A percentile compares a stretch with the other conserved stretches of the same genome.
These are phyloP conservation scores for Scylla paramamosain DNA, from an alignment of 1,140 invertebrate species.

Conservation along the genomic window DNA sequence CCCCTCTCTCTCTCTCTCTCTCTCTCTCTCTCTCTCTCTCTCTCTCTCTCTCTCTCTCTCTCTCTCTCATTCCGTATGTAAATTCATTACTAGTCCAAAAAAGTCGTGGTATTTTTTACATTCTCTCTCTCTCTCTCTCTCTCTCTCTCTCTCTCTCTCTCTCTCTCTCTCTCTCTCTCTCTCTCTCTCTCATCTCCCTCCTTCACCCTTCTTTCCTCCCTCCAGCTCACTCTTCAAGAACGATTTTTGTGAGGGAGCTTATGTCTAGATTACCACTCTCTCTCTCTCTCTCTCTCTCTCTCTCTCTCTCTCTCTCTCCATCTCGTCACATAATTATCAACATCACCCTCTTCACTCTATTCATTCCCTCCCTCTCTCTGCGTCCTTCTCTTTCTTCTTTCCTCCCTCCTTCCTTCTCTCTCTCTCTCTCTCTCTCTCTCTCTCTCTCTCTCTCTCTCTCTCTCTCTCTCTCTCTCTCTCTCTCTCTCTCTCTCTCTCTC, in stretches of 20 bases:
- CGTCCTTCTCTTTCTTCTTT: neutral
- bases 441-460: neutral
- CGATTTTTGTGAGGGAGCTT: neutral
- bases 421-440: neutral
- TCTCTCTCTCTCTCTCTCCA: slow-evolving; percentile 5
- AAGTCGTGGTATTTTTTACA: too few relatives aligned
- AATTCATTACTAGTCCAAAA: too few relatives aligned
- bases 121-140: neutral
- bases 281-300: slow-evolving; percentile 40
- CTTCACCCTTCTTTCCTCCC: neutral
- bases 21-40: neutral
- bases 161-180: neutral
- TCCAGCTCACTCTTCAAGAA: neutral
- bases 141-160: neutral
- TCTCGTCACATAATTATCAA: slow-evolving; percentile 30
- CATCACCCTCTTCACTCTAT: neutral
- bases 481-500: neutral
- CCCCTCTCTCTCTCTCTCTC: neutral
- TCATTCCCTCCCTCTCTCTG: slow-evolving; percentile 36
- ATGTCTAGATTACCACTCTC: neutral
- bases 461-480: neutral
- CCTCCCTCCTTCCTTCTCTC: neutral
- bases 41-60: neutral
- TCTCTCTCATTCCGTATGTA: neutral
- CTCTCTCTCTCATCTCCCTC: neutral